Base-by-base conservation (phyloP, 2,797 vertebrate species). In the Anguilla megastoma region DNA sequence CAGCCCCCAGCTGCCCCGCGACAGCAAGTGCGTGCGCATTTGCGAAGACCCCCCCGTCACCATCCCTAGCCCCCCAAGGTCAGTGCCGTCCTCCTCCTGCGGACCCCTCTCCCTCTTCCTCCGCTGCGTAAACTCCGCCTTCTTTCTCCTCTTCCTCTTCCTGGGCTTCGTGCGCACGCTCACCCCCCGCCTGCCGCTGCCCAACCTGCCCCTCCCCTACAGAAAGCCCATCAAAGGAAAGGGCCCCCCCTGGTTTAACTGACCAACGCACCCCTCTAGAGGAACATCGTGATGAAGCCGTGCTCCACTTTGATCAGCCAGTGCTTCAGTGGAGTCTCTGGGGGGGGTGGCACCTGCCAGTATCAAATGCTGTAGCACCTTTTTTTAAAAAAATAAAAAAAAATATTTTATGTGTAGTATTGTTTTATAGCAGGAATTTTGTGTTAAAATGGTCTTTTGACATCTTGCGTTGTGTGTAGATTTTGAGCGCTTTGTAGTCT, bases 11-110 rank as follows among this genome's bases (percentile, higher is more conserved):
- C 71, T 89, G 12, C 60, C 86, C 74, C 0, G 85, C 0, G 93
- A 95, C 87, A 94, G 90, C 45, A 98, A 97, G 87, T 93, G 92
- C 90, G 95, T 97, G 84, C 96, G 92, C 91, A 96, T 96, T 85
- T 86, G 90, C 54, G 95, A 91, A 10, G 94, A 95, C 0, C 90
- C 94, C 4, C 89, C 89, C 0, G 27, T 92, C 0, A 52, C 88
- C 27, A 90, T 95, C 88, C 91, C 95, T 30, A 86, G 89, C 80
- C 87, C 91, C 41, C 87, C 93, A 94, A 97, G 97, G 98, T 99
- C 95, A 96, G 97, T 97, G 93, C 90, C 92, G 84, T 85, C 91
- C 88, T 92, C 87, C 87, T 94, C 87, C 90, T 93, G 92, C 93
- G 91, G 93, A 92, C 90, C 92, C 89, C 79, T 92, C 30, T 93